A percentile compares a stretch with the other conserved stretches of the same genome.
These are phyloP conservation scores for Iguana delicatissima DNA, from an alignment of 2,797 vertebrate genomes.

Conservation along the genomic window DNA sequence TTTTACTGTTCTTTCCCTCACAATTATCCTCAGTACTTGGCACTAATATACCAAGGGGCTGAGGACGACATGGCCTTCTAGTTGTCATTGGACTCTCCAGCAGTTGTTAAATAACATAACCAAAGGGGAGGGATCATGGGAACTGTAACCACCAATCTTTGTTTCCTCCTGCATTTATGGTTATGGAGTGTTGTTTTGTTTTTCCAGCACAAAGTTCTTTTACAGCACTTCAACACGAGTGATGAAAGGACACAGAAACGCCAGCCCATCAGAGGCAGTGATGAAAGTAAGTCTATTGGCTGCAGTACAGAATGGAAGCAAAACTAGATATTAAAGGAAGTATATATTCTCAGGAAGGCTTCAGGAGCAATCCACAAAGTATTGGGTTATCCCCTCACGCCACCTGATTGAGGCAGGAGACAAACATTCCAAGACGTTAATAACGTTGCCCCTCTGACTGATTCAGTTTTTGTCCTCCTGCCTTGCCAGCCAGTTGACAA, in stretches of 20 bases:
- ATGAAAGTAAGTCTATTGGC: conserved; percentile 88
- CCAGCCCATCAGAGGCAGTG: conserved; percentile 90
- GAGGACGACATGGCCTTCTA: background rate
- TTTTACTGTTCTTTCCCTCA: conserved; percentile 32
- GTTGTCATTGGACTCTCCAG: background rate
- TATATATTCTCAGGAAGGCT: too few relatives aligned
- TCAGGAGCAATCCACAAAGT: too few relatives aligned
- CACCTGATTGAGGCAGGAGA: too few relatives aligned
- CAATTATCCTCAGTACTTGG: background rate
- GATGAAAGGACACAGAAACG: conserved; percentile 94
- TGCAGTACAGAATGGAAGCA: background rate
- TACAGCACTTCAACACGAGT: conserved; percentile 92
- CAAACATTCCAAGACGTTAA: too few relatives aligned
- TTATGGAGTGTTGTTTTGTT: conserved; percentile 15
- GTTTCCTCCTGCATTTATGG: conserved; percentile 23
- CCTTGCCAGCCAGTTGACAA: too few relatives aligned
- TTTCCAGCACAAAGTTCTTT: conserved; percentile 93
- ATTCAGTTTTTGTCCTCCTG: too few relatives aligned
- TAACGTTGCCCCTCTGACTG: too few relatives aligned
- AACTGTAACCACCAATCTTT: background rate
- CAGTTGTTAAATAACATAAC: too few relatives aligned
- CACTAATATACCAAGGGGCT: background rate
- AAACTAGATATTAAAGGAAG: background rate
- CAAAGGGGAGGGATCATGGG: background rate
- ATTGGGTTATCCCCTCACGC: too few relatives aligned